Conservation (phyloP, 92 coral and sea anemone species). For the Micromussa lordhowensis region DNA sequence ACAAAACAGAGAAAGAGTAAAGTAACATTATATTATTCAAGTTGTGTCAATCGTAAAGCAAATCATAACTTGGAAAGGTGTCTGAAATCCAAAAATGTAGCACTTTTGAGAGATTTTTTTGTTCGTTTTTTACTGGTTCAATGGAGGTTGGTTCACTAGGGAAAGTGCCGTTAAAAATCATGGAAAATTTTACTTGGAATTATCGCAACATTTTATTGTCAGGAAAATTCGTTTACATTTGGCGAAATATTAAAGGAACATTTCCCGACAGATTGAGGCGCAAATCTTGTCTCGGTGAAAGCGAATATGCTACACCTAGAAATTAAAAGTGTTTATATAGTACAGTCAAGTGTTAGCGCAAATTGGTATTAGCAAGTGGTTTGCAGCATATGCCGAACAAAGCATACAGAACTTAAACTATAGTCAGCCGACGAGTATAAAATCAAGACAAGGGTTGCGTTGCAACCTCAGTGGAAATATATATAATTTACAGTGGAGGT, state of each 20-base stretch:
- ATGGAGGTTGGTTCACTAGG: background rate
- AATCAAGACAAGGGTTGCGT: background rate
- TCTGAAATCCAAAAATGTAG: background rate
- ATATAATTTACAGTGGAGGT: background rate
- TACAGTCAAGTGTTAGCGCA: background rate
- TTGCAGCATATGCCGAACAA: background rate
- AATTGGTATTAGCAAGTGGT: background rate
- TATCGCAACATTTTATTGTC: background rate
- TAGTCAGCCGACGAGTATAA: background rate
- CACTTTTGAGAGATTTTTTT: background rate
- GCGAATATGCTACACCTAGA: background rate
- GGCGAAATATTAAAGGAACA: background rate
- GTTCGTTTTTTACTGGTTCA: background rate
- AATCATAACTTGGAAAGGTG: background rate
- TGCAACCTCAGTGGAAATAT: background rate
- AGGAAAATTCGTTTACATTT: background rate
- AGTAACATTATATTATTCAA: background rate
- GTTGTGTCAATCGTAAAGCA: background rate
- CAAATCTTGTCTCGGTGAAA: background rate
- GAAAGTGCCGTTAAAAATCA: background rate
- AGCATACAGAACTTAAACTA: background rate
- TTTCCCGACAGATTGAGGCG: background rate
- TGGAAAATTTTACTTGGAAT: background rate
- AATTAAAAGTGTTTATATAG: constrained; percentile 4
- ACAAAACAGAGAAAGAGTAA: background rate